Percentiles rank a stretch among this genome's conserved stretches.
These are phyloP conservation scores for Wiebesia pumilae DNA, from an alignment of 1,140 invertebrate species.

Conservation along the genomic window DNA sequence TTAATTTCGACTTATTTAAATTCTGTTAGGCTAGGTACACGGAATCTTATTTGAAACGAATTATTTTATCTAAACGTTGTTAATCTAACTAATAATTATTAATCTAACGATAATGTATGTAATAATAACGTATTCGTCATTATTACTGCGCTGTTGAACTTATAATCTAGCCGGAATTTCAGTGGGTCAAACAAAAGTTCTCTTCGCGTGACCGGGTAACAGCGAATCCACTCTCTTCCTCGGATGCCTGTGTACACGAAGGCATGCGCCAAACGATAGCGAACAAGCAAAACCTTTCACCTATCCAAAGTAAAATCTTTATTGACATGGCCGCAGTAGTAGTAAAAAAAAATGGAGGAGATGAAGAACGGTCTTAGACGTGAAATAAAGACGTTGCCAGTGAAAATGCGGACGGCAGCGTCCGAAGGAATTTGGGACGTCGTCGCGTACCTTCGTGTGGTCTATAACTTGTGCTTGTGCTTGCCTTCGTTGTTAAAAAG, in stretches of 20 bases:
- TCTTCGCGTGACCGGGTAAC: not conserved
- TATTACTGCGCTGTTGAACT: not conserved
- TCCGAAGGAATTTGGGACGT: slow-evolving; percentile 19
- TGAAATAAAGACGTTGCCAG: not conserved
- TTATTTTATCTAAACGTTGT: too few species aligned
- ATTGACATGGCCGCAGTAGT: not conserved
- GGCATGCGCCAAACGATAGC: not conserved
- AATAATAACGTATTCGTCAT: not conserved
- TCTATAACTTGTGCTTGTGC: not conserved
- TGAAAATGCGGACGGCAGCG: slow-evolving; percentile 1
- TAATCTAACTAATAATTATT: too few species aligned
- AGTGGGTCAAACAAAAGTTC: not conserved
- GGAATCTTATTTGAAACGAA: too few species aligned
- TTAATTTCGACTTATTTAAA: too few species aligned
- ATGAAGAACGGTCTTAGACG: not conserved
- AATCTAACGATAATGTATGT: too few species aligned
- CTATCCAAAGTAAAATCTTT: not conserved
- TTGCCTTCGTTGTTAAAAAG: not conserved
- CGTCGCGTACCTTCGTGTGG: not conserved
- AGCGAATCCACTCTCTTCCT: not conserved
- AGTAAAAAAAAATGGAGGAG: not conserved
- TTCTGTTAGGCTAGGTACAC: too few species aligned
- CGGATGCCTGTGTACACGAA: not conserved
- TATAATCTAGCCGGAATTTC: not conserved
- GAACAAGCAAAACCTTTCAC: slow-evolving; percentile 5